Evolutionary conservation across 2,113 vertebrate species (phyloP).

Genomic region (Andinoacara biseriatus): DNA sequence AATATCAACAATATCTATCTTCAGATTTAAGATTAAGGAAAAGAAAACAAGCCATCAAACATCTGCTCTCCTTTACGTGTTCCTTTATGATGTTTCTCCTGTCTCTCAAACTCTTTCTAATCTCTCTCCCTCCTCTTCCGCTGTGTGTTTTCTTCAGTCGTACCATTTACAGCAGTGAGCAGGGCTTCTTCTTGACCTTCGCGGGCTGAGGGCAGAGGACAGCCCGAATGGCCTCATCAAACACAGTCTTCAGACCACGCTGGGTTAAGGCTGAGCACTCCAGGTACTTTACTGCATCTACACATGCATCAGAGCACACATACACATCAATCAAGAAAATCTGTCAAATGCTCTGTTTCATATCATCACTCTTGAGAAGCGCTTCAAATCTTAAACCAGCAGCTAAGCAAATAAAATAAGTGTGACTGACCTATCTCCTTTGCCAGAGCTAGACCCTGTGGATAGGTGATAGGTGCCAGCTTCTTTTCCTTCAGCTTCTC

Average conservation of each 20-base stretch:
- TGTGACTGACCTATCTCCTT: slow-evolving; percentile 90
- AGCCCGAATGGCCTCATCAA: slow-evolving; percentile 91
- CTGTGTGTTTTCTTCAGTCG: neutral
- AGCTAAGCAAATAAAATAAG: fast-evolving
- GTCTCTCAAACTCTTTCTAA: neutral
- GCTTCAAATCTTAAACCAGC: neutral
- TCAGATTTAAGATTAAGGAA: neutral
- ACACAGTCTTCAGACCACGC: slow-evolving; percentile 90
- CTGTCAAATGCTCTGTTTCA: neutral
- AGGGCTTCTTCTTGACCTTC: slow-evolving; percentile 82
- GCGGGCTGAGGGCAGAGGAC: slow-evolving; percentile 89
- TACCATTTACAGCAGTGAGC: slow-evolving; percentile 84
- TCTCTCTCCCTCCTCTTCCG: neutral
- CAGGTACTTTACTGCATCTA: slow-evolving; percentile 92
- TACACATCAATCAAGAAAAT: too few species aligned
- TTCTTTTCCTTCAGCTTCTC: slow-evolving; percentile 99
- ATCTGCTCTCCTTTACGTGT: neutral
- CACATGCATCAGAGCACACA: neutral
- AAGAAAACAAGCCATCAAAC: neutral
- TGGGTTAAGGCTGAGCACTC: slow-evolving; percentile 93
- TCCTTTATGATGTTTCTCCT: neutral
- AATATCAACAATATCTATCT: neutral
- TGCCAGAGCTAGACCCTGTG: slow-evolving; percentile 94
- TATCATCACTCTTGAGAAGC: neutral
- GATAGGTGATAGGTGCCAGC: slow-evolving; percentile 94